These are phyloP conservation scores for Athripsodes cinereus DNA, from an alignment of 2,888 invertebrate genomes.

Conservation along the genomic window DNA sequence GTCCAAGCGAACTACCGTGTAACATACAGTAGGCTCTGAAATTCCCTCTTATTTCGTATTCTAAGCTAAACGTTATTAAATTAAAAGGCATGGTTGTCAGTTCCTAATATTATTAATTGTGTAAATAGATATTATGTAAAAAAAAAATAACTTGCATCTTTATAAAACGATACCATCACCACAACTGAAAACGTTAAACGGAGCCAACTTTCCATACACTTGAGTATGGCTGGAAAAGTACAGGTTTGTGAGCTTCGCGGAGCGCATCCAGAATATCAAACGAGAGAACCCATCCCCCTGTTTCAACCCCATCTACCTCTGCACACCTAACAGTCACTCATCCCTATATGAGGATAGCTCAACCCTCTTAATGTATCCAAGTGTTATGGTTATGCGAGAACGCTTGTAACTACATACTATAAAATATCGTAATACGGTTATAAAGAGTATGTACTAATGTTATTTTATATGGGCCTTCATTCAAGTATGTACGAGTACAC, in stretches of 20 bases:
- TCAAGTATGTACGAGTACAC: too few species aligned
- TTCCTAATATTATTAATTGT: too few species aligned
- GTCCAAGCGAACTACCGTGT: too few species aligned
- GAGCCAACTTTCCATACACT: conserved; percentile 23
- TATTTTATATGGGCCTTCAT: too few species aligned
- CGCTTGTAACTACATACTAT: too few species aligned
- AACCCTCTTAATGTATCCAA: not conserved
- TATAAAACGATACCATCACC: not conserved
- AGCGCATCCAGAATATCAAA: conserved; percentile 27
- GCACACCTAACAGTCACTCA: not conserved
- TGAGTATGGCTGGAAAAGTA: conserved; percentile 16
- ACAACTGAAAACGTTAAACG: conserved; percentile 20
- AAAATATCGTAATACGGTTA: too few species aligned
- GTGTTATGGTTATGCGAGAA: not conserved
- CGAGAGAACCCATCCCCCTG: conserved; percentile 11
- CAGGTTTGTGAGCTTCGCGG: conserved; percentile 23
- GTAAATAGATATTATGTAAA: too few species aligned
- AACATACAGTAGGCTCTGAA: too few species aligned
- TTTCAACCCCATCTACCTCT: not conserved
- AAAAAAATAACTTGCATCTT: not conserved
- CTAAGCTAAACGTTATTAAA: too few species aligned
- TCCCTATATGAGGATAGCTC: not conserved
- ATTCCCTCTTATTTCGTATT: too few species aligned
- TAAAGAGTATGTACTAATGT: too few species aligned
- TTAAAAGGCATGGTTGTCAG: too few species aligned